These are phyloP conservation scores for Sicus ferrugineus DNA, from an alignment of 2,888 invertebrate species.

Conservation along the genomic window DNA sequence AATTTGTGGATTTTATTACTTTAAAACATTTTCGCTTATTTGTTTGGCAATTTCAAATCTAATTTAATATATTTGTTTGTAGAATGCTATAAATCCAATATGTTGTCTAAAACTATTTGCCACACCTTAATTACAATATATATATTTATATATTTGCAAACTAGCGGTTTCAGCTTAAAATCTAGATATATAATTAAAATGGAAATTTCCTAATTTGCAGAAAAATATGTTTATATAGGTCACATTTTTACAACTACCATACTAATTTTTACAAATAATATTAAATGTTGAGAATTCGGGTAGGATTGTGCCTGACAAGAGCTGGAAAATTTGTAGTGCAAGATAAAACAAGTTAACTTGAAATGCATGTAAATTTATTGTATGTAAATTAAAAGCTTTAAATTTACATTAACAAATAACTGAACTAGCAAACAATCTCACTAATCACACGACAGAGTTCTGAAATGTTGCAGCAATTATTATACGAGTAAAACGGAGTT, in stretches of 20 bases:
- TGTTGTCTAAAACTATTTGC: too few species aligned
- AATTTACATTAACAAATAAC: neutral
- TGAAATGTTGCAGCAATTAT: too few species aligned
- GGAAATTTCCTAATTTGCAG: too few species aligned
- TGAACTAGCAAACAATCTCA: constrained; percentile 8
- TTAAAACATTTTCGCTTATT: neutral
- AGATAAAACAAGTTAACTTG: constrained; percentile 24
- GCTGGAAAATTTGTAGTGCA: constrained; percentile 26
- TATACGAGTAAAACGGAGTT: too few species aligned
- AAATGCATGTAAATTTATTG: constrained; percentile 4
- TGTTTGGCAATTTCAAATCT: neutral
- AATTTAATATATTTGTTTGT: neutral
- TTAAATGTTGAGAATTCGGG: constrained; percentile 43
- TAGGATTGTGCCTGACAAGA: constrained; percentile 46
- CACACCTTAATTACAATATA: too few species aligned
- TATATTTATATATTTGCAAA: too few species aligned
- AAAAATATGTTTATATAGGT: neutral
- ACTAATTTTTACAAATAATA: neutral
- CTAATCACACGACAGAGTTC: too few species aligned
- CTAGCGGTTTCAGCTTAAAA: constrained; percentile 24
- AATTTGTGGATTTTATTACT: too few species aligned
- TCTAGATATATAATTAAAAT: neutral
- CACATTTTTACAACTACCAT: neutral
- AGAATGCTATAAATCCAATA: too few species aligned
- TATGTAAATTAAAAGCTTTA: constrained; percentile 17